These are phyloP conservation scores for Globicephala melas DNA, from an alignment of 2,113 vertebrate genomes.

Conservation along the genomic window DNA sequence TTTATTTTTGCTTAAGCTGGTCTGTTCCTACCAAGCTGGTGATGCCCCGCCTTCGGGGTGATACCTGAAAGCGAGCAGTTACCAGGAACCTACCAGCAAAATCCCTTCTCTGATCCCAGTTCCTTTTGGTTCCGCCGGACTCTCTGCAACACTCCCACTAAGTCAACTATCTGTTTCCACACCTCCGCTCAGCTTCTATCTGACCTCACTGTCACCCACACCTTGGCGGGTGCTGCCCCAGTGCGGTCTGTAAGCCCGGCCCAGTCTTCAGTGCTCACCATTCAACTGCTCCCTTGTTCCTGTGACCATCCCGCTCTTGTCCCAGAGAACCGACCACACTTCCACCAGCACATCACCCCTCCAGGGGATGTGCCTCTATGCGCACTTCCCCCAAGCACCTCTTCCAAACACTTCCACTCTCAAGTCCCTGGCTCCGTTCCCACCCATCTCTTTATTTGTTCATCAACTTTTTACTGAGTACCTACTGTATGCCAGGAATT, in stretches of 20 bases:
- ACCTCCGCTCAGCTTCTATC: neutral
- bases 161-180: neutral
- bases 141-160: neutral
- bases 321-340: accelerated
- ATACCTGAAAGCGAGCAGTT: accelerated
- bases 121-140: neutral
- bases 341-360: neutral
- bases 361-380: neutral
- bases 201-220: neutral
- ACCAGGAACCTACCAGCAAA: neutral
- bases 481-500: neutral
- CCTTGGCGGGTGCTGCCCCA: neutral
- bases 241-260: neutral
- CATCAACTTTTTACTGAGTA: neutral
- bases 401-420: neutral
- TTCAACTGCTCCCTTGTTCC: neutral
- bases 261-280: neutral
- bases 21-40: accelerated
- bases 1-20: neutral
- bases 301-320: neutral
- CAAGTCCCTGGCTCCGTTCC: neutral
- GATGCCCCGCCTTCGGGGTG: neutral
- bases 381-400: neutral
- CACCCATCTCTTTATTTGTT: no score
- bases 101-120: neutral